phyloP scores from a whole-genome alignment of 2,888 invertebrate species.

The Adela reaumurella region DNA sequence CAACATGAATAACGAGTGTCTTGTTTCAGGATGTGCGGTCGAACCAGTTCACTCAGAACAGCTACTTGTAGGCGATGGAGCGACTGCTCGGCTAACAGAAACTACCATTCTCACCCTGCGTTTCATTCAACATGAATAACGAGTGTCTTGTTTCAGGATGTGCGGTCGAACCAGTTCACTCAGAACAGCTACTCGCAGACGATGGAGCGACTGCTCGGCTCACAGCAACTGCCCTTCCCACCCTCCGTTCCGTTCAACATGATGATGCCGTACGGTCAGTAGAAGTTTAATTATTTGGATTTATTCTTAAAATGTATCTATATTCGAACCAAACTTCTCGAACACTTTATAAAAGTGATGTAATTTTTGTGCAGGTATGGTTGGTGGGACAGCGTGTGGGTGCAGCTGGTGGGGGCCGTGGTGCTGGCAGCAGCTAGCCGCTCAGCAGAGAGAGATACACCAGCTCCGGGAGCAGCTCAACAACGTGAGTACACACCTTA shows the following conservation, averaged over 20 bases:
- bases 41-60: slow-evolving; percentile 49
- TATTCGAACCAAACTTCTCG: too few relatives aligned
- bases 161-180: slow-evolving; percentile 45
- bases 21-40: slow-evolving; percentile 42
- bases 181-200: slow-evolving; percentile 50
- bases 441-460: slow-evolving; percentile 67
- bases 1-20: slow-evolving; percentile 23
- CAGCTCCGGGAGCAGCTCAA: slow-evolving; percentile 53
- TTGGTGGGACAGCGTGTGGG: slow-evolving; percentile 38
- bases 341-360: too few relatives aligned
- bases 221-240: slow-evolving; percentile 37
- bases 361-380: slow-evolving; percentile 39
- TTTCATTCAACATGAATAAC: slow-evolving; percentile 36
- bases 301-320: too few relatives aligned
- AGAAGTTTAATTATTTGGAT: too few relatives aligned
- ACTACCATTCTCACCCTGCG: slow-evolving; percentile 34
- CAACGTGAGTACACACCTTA: slow-evolving; percentile 21
- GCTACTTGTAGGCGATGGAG: slow-evolving; percentile 49
- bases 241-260: slow-evolving; percentile 44
- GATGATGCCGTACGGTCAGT: slow-evolving; percentile 48
- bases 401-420: slow-evolving; percentile 43
- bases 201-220: slow-evolving; percentile 41
- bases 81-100: slow-evolving; percentile 39
- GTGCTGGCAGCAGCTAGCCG: slow-evolving; percentile 44
- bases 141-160: slow-evolving; percentile 29